A percentile compares a stretch with the other conserved stretches of the same genome.
These are phyloP conservation scores for Cryptoblepharus egeriae DNA, from an alignment of 2,797 vertebrate genomes.

Conservation along the genomic window DNA sequence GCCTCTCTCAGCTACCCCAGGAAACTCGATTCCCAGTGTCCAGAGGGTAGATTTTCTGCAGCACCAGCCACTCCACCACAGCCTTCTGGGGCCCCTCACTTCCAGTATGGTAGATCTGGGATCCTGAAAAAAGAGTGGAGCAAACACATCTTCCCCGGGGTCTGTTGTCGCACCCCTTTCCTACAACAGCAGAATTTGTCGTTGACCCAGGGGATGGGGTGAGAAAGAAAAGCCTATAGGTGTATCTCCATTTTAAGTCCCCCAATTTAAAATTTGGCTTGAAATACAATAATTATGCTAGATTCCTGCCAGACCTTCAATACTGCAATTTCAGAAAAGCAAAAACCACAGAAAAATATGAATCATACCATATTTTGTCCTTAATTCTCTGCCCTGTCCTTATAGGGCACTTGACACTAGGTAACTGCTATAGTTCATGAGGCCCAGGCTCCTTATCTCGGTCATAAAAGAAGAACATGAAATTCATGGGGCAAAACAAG, in stretches of 20 bases:
- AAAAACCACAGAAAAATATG: background rate
- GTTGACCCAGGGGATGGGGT: background rate
- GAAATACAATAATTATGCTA: background rate
- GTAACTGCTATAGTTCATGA: background rate
- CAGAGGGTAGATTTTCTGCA: constrained; percentile 33
- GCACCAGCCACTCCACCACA: constrained; percentile 1
- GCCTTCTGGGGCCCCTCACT: constrained; percentile 26
- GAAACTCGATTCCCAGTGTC: background rate
- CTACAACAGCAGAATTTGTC: background rate
- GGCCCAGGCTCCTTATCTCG: background rate
- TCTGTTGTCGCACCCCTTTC: background rate
- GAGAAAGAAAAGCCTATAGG: background rate
- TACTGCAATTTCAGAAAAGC: background rate
- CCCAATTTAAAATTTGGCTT: background rate
- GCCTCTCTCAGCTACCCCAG: background rate
- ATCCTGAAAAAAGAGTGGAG: background rate
- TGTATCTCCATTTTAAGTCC: no score
- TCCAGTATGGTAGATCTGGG: constrained; percentile 22
- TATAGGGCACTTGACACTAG: background rate
- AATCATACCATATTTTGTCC: background rate
- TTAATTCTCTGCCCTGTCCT: background rate
- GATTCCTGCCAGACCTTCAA: background rate
- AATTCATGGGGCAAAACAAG: background rate
- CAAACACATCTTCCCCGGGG: background rate
- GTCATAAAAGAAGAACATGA: background rate